Conservation (phyloP, 2,888 invertebrate genomes). For the Pachydiplax longipennis region DNA sequence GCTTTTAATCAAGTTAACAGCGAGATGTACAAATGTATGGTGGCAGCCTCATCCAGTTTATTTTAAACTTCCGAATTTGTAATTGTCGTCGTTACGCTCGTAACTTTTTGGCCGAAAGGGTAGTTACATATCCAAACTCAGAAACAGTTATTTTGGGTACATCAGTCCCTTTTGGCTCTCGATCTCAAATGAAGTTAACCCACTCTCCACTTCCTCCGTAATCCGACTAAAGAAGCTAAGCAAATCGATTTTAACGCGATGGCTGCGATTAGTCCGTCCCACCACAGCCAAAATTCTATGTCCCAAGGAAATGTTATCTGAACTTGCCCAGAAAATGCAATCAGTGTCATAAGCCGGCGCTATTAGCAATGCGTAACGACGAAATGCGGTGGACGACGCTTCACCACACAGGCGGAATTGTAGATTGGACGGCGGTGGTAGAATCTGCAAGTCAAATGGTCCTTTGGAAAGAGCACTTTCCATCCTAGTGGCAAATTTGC, state of each 20-base stretch:
- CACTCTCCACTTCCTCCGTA: background rate
- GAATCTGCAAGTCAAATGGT: constrained; percentile 21
- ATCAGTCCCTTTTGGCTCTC: background rate
- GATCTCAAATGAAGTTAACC: background rate
- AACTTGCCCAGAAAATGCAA: background rate
- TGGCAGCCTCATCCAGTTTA: too few species aligned
- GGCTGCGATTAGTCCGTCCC: background rate
- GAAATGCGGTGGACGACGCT: background rate
- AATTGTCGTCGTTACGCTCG: background rate
- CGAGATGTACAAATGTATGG: too few species aligned
- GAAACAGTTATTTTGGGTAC: background rate
- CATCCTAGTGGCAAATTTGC: background rate
- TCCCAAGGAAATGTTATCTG: background rate
- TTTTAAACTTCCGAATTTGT: too few species aligned
- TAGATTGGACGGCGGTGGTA: background rate
- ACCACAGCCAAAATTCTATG: background rate
- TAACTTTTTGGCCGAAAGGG: background rate
- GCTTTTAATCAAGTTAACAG: too few species aligned
- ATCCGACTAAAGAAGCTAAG: background rate
- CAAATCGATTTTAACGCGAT: background rate
- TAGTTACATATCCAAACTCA: background rate
- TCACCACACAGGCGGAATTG: background rate
- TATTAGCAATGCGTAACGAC: background rate
- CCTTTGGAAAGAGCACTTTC: background rate
- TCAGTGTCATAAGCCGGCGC: background rate